Base-by-base conservation (phyloP, 1,140 invertebrate genomes). In the Leptoteleia sp. region DNA sequence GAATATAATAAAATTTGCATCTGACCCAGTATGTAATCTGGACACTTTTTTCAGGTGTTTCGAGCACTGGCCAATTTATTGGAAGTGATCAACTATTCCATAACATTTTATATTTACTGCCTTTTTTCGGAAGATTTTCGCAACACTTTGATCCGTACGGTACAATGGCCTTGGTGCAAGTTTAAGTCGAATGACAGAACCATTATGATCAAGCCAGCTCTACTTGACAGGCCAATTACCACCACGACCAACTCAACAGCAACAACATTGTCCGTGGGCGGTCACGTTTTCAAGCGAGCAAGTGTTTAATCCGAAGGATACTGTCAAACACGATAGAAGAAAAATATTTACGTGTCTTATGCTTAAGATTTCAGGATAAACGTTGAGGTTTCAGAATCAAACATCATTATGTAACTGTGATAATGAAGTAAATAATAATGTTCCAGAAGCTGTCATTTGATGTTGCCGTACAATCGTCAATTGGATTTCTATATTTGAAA, bases 101-200 rank as follows among this genome's bases (percentile, higher is more conserved):
- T 94, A 37, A 95, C 94, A 1, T 95, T 95, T 87, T 95, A 95
- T 84, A 94, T 95, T 35, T 95, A 95, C 84, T 94, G 93, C 72
- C 85, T 94, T 40, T 95, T 94, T 83, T 94, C 93, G 25, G 92
- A 94, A 80, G 94, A 95, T 76, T 94, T 94, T 80, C 91, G 94
- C 8, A 93, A 91, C 73, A 95, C 93, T 0, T 89, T 95, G 67
- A 84, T 94, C 17, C 88, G 91, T 11, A 94, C 92, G 0, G 89
- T 94, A 17, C 91, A 92, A 27, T 92, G 92, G 83, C 92, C 93
- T 0, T 91, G 90, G 88, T 78, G 83, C 4, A 78, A 80, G 47
- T 38, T 43, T 8, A 73, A 65, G 9, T 65, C 64, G n/a, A 55
- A 48, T 5, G 75, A 61, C n/a, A 38, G 37, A 33, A 12, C 12